Conservation (phyloP, 2,888 invertebrate species). For the Tiliacea aurago region DNA sequence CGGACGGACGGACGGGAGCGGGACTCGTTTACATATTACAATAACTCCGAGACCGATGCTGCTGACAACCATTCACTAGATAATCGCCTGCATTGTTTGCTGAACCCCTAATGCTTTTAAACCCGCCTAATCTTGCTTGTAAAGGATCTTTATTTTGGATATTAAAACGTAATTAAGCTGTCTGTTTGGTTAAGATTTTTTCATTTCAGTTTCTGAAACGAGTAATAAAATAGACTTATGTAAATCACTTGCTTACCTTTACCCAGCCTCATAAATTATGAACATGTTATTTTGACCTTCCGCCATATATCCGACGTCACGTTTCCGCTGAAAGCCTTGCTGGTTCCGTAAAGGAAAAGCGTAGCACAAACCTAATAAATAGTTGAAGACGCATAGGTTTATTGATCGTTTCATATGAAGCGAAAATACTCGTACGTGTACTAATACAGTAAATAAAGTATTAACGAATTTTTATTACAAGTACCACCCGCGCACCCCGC, state of each 20-base stretch:
- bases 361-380: constrained; percentile 54
- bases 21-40: constrained; percentile 83
- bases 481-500: constrained; percentile 66
- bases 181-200: constrained; percentile 44
- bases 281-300: constrained; percentile 44
- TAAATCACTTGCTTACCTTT: constrained; percentile 47
- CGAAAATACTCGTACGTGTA: constrained; percentile 65
- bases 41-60: constrained; percentile 78
- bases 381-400: constrained; percentile 59
- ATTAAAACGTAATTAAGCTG: constrained; percentile 70
- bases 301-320: constrained; percentile 47
- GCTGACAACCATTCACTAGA: constrained; percentile 84
- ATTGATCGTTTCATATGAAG: constrained; percentile 59
- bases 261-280: constrained; percentile 49
- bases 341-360: constrained; percentile 50
- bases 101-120: constrained; percentile 83
- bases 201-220: constrained; percentile 12
- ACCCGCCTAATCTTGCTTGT: constrained; percentile 81
- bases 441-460: constrained; percentile 83
- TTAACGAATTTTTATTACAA: constrained; percentile 86
- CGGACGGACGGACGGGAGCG: constrained; percentile 68
- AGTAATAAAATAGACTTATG: constrained; percentile 19
- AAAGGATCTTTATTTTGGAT: constrained; percentile 81
- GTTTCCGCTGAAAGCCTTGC: constrained; percentile 52
- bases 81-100: constrained; percentile 85